These are phyloP conservation scores for Leontocebus nigricollis DNA, from an alignment of 2,797 vertebrate genomes.

Conservation along the genomic window DNA sequence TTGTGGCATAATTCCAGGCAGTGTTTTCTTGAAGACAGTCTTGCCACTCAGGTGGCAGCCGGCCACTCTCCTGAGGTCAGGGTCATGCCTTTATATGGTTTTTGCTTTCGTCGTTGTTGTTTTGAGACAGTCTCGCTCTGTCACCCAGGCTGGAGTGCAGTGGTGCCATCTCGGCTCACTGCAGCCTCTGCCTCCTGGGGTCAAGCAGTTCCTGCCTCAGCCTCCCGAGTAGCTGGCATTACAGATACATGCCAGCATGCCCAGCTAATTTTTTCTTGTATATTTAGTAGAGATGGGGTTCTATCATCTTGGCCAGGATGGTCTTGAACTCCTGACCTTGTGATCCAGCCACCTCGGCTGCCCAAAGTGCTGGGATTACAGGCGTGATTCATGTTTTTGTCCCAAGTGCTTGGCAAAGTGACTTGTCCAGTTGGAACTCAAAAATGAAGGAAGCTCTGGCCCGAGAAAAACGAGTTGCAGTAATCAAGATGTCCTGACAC, in stretches of 20 bases:
- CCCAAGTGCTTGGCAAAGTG: background rate
- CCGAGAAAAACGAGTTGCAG: background rate
- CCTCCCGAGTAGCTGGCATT: background rate
- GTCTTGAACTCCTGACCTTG: background rate
- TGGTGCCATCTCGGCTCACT: background rate
- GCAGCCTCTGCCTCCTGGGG: background rate
- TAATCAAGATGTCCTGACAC: background rate
- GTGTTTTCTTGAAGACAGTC: background rate
- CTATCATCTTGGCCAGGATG: background rate
- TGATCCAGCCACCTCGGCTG: background rate
- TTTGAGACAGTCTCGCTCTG: background rate
- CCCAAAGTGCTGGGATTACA: background rate
- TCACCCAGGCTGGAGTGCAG: background rate
- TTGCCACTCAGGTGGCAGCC: background rate
- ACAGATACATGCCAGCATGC: background rate
- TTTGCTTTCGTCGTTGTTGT: too few species aligned
- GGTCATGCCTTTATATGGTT: background rate
- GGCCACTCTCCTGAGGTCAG: background rate
- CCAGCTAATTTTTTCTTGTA: background rate
- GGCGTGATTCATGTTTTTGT: background rate
- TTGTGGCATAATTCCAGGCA: background rate
- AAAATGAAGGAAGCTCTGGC: conserved; percentile 1
- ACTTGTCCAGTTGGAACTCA: background rate
- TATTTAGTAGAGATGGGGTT: background rate
- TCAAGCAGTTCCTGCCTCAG: background rate